Evolutionary conservation across 2,888 invertebrate species (phyloP), one percentile per base, ranked within the genome.

Genomic region (Quadriops clusia): DNA sequence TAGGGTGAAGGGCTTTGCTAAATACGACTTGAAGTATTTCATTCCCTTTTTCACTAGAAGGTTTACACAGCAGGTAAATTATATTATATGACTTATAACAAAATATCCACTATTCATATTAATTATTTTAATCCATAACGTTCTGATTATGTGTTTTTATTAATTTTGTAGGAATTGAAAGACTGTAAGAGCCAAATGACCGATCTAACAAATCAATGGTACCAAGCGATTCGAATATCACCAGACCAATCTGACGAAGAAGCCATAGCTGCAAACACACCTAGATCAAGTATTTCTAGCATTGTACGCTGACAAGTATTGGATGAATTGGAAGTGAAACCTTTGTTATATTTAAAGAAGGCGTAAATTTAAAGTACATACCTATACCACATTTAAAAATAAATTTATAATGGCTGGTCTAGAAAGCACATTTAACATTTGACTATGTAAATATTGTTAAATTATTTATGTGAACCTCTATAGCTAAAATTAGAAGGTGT

Each of bases 161-260:
- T 28, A 11, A 43, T 44, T 36, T 47, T 53, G n/a, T 64, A 87
- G 79, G 94, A 95, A 64, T 63, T 94, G 40, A 85, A 87, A 54
- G 94, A 95, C 60, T 94, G 94, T 54, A 89, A 89, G 60, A 87
- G 84, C 44, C 93, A 94, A 64, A 93, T 95, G 90, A 86, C 87
- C 2, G 89, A 89, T 60, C 65, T 95, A 42, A 93, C 94, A 1
- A 90, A 93, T 56, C 86, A 94, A 56, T 95, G 94, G 94, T 94
- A 93, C 63, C 87, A 94, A 57, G 93, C 93, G 1, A 91, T 94
- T 44, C 71, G 89, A 37, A 82, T 89, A 49, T 81, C 85, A 26
- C 89, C 90, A 6, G 73, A 84, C 39, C 80, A 86, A 47, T 84
- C 85, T 16, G 87, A 86, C 23, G 85, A 84, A 33, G 84, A 85